These are phyloP conservation scores for Polietes domitor DNA, from an alignment of 2,888 invertebrate species.

Conservation along the genomic window DNA sequence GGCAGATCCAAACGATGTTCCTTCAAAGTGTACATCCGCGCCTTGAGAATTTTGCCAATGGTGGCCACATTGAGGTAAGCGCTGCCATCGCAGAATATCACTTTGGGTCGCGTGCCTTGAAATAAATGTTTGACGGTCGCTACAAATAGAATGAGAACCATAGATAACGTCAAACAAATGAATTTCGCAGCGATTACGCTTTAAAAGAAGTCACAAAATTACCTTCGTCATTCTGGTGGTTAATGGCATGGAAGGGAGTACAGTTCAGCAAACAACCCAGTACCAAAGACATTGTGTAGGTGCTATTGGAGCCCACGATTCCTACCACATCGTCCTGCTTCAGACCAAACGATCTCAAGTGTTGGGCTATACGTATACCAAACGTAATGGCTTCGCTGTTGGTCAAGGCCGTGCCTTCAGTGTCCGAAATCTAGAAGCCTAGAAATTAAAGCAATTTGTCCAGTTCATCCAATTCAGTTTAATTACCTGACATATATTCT, in stretches of 20 bases:
- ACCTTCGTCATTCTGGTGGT: slow-evolving; percentile 75
- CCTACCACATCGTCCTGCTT: slow-evolving; percentile 78
- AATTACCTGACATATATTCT: slow-evolving; percentile 74
- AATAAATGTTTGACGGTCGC: slow-evolving; percentile 76
- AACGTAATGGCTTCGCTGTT: slow-evolving; percentile 75
- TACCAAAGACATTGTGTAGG: slow-evolving; percentile 76
- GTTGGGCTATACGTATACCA: slow-evolving; percentile 78
- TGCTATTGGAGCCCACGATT: slow-evolving; percentile 75
- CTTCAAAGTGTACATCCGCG: slow-evolving; percentile 73
- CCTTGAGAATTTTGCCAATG: slow-evolving; percentile 72
- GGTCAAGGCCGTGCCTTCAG: slow-evolving; percentile 75
- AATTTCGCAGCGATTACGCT: neutral
- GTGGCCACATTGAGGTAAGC: slow-evolving; percentile 72
- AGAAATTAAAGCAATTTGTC: no score
- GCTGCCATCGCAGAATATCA: slow-evolving; percentile 78
- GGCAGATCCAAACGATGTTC: slow-evolving; percentile 72
- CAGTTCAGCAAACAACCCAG: slow-evolving; percentile 77
- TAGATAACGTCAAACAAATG: neutral
- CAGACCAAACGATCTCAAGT: slow-evolving; percentile 73
- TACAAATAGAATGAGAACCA: slow-evolving; percentile 10
- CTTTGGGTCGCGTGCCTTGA: slow-evolving; percentile 75
- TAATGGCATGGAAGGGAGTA: slow-evolving; percentile 77
- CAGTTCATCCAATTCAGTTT: no score
- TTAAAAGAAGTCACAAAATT: slow-evolving; percentile 34
- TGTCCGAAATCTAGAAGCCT: slow-evolving; percentile 77